Base-by-base conservation (phyloP, 2,797 vertebrate genomes). In the Trachops cirrhosus region DNA sequence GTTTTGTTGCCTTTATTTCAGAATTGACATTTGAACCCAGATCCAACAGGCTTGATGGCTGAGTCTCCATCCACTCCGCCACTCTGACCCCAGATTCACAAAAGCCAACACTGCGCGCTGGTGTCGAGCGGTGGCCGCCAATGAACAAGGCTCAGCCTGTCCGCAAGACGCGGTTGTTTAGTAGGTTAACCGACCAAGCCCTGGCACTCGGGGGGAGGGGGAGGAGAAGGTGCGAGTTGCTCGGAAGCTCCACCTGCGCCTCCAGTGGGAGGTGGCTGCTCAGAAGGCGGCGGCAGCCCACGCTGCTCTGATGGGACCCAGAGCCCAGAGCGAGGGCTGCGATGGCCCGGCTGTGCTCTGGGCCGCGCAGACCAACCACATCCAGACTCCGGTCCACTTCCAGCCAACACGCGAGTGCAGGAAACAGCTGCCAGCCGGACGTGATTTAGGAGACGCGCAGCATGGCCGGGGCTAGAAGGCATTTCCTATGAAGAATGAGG, bases 371-470 rank as follows among this genome's bases (percentile, higher is more conserved):
- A 73, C 26, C 5, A 22, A 73, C 26, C 5, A 22, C 39, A 22
- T 24, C 18, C 39, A 46, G 6, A 90, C 12, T 32, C 34, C n/a
- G 46, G 19, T 46, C 54, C 59, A 50, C 2, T 57, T 91, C 32
- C 50, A 80, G 44, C 62, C 26, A 59, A 52, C 62, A 74, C 19
- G 48, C 52, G 44, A 37, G 41, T 21, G 48, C 9, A 64, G 46
- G 37, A 26, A 91, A 70, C 3, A 19, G 10, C 37, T 48, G 44
- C 41, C 78, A 80, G 67, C 26, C 82, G 91, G 95, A 88, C 79
- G 93, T 80, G 46, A 78, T 46, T 85, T 5, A 82, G 41, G 52
- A 37, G 24, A 79, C 26, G 85, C 39, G 84, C 86, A 86, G 74
- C 32, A 74, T 29, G 6, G 16, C 62, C 50, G 44, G 50, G 44